Conservation (phyloP, 2,797 vertebrate species). For the Pangasius macronema region DNA sequence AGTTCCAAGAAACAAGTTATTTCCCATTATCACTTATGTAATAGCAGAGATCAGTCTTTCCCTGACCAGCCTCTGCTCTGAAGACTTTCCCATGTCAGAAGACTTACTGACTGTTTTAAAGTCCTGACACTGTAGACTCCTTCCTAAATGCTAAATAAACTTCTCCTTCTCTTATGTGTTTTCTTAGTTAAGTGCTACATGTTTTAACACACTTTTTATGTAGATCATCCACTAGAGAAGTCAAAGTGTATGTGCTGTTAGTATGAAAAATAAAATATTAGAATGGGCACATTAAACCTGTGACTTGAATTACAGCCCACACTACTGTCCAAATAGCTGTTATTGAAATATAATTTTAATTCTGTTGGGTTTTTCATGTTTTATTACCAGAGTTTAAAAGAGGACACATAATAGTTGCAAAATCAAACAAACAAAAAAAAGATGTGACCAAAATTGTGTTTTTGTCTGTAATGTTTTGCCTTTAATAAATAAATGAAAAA, state of each 20-base stretch:
- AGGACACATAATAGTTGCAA: too few relatives aligned
- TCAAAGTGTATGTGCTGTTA: too few relatives aligned
- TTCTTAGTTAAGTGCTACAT: background rate
- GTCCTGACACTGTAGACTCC: background rate
- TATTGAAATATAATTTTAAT: background rate
- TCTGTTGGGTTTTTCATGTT: too few relatives aligned
- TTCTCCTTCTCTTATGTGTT: background rate
- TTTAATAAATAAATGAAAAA: too few relatives aligned
- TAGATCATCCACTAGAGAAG: background rate
- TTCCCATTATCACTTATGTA: background rate
- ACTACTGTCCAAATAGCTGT: background rate
- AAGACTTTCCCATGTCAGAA: background rate
- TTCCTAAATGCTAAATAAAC: background rate
- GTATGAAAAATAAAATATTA: background rate
- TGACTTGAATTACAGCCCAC: background rate
- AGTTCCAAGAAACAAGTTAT: background rate
- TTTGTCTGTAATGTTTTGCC: too few relatives aligned
- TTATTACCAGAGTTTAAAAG: too few relatives aligned
- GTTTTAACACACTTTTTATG: background rate
- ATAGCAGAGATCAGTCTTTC: background rate
- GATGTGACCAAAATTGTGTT: too few relatives aligned
- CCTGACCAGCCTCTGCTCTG: background rate
- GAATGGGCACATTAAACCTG: background rate
- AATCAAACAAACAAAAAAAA: too few relatives aligned
- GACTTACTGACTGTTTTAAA: background rate